Percentiles rank a stretch among this genome's conserved stretches.
phyloP scores from a whole-genome alignment of 2,797 vertebrate species.

The Darevskia nairensis region DNA sequence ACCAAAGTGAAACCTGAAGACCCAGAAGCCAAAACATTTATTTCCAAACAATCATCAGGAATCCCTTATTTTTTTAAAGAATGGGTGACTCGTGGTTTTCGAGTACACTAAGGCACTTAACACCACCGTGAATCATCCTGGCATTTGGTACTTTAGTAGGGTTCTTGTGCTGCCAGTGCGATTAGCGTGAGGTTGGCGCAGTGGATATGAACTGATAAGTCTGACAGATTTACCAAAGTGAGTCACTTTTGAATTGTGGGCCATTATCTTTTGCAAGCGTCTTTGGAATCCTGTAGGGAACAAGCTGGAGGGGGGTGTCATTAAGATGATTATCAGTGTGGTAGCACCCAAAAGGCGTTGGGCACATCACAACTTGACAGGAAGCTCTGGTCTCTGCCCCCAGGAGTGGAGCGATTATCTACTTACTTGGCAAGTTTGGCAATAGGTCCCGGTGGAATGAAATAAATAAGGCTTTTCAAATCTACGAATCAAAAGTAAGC shows the following conservation, averaged over 20 bases:
- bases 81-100: neutral
- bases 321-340: neutral
- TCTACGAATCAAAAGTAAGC: neutral
- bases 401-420: neutral
- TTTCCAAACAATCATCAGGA: neutral
- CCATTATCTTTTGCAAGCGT: neutral
- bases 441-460: neutral
- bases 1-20: neutral
- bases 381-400: fast-evolving
- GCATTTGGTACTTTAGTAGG: fast-evolving
- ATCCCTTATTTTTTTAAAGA: neutral
- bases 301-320: neutral
- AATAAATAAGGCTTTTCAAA: slow-evolving; percentile 14
- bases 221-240: neutral
- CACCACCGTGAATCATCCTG: neutral
- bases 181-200: neutral
- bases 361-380: neutral
- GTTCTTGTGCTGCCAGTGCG: fast-evolving
- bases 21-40: neutral
- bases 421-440: slow-evolving; percentile 5
- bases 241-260: neutral
- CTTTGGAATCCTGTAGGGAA: neutral
- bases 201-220: neutral
- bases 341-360: neutral
- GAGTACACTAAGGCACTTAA: neutral